phyloP scores from a whole-genome alignment of 2,797 vertebrate species.

The Sarcophilus harrisii region DNA sequence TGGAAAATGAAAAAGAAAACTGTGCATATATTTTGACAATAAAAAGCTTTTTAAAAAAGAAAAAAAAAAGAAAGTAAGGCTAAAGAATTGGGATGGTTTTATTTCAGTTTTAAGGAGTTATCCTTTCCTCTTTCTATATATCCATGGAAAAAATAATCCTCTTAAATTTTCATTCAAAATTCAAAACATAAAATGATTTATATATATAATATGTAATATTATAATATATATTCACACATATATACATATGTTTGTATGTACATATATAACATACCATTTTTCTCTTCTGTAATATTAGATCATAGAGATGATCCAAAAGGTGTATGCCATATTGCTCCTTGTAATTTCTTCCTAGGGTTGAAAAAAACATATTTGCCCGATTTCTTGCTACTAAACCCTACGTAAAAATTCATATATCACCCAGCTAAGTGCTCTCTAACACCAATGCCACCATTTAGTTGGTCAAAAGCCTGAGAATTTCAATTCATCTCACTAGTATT shows the following conservation, averaged over 20 bases:
- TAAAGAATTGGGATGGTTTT: not conserved
- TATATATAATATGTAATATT: not conserved
- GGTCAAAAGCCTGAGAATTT: conserved; percentile 46
- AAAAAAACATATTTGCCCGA: conserved; percentile 7
- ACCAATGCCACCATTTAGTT: conserved; percentile 36
- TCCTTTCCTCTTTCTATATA: not conserved
- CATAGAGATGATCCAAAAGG: conserved; percentile 36
- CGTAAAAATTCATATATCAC: conserved; percentile 42
- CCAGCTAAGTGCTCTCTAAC: conserved; percentile 36
- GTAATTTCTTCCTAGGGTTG: conserved; percentile 28
- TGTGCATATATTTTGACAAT: too few species aligned
- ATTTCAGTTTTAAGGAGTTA: not conserved
- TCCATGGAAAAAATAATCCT: conserved; percentile 14
- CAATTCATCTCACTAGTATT: conserved; percentile 51
- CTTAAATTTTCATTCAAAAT: not conserved
- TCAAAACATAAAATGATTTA: not conserved
- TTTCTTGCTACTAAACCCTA: conserved; percentile 10
- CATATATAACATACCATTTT: not conserved
- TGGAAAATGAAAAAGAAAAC: too few species aligned
- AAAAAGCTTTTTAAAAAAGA: too few species aligned
- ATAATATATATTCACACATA: not conserved
- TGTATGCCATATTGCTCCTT: conserved; percentile 4
- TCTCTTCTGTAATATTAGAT: conserved; percentile 27
- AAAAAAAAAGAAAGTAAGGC: not conserved
- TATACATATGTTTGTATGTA: not conserved